Conservation (phyloP, 2,113 vertebrate species). For the Corydoras maculifer region DNA sequence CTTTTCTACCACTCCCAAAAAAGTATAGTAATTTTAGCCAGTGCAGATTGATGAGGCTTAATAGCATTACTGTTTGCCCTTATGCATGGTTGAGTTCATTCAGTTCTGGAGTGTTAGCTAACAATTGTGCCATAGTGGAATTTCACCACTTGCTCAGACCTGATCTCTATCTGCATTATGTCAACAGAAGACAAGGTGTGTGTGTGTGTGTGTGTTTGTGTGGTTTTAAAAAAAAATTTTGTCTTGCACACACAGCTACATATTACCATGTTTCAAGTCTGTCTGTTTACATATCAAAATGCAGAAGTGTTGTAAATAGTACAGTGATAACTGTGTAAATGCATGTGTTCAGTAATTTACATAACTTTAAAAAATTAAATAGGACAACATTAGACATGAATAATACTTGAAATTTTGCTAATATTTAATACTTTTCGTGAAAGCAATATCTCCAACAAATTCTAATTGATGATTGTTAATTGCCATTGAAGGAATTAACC, state of each 20-base stretch:
- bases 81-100: constrained; percentile 56
- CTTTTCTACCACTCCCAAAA: background rate
- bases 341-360: background rate
- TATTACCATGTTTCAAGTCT: background rate
- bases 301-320: background rate
- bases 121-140: constrained; percentile 75
- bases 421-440: too few relatives aligned
- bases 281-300: background rate
- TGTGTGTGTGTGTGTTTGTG: constrained; percentile 12
- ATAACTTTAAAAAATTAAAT: too few relatives aligned
- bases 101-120: constrained; percentile 65
- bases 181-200: constrained; percentile 72
- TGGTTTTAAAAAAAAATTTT: constrained; percentile 10
- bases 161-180: constrained; percentile 77
- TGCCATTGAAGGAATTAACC: too few relatives aligned
- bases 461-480: too few relatives aligned
- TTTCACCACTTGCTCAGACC: constrained; percentile 80
- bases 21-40: constrained; percentile 20
- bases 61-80: constrained; percentile 37
- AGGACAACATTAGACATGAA: too few relatives aligned
- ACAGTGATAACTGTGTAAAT: background rate
- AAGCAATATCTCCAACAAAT: too few relatives aligned
- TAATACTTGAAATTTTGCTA: too few relatives aligned
- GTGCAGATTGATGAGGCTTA: constrained; percentile 27
- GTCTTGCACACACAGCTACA: background rate